phyloP scores from a whole-genome alignment of 2,797 vertebrate species.

The Microhierax caerulescens region DNA sequence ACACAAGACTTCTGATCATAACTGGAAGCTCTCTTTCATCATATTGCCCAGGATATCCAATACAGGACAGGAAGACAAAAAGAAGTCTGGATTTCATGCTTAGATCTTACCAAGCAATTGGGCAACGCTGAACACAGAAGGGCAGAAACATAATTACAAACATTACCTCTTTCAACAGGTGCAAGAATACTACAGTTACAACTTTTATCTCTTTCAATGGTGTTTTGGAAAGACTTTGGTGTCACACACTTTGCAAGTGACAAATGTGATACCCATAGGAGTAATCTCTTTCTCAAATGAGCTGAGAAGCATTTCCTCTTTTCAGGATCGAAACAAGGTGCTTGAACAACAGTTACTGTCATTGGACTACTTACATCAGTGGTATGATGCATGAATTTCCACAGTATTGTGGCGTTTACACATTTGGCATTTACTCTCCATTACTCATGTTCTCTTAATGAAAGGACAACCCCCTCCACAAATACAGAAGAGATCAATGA shows the following conservation, averaged over 20 bases:
- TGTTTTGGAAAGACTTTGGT: neutral
- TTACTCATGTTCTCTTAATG: neutral
- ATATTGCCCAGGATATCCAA: neutral
- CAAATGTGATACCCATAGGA: accelerated
- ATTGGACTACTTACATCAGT: neutral
- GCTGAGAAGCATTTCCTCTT: neutral
- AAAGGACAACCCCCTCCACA: neutral
- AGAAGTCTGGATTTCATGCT: neutral
- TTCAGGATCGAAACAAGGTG: neutral
- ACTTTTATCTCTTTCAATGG: neutral
- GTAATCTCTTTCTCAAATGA: neutral
- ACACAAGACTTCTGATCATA: neutral
- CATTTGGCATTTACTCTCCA: neutral
- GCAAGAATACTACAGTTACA: neutral
- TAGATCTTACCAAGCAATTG: neutral
- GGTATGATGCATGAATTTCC: neutral
- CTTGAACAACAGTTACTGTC: neutral
- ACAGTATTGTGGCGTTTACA: neutral
- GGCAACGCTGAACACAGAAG: neutral
- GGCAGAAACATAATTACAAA: neutral
- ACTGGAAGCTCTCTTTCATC: neutral
- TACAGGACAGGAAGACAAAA: neutral
- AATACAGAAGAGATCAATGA: neutral
- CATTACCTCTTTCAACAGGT: neutral
- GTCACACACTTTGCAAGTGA: neutral